These are phyloP conservation scores for Ctenochaetus hawaiiensis DNA, from an alignment of 2,797 vertebrate genomes.

Conservation along the genomic window DNA sequence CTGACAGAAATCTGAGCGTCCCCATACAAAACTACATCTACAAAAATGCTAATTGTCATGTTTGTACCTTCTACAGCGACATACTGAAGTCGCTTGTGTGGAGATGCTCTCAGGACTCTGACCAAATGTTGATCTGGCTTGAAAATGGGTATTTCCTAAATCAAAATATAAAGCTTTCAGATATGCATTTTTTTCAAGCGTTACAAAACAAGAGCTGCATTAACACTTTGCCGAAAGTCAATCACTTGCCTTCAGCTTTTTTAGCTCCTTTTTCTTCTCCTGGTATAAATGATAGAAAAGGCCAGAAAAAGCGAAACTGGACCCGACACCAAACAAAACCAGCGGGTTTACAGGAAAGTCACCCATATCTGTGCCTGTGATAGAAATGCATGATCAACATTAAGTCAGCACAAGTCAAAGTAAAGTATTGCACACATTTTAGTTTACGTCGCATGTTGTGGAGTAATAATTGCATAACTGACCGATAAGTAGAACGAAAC, in stretches of 20 bases:
- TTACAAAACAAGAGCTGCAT: not conserved
- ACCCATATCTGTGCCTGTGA: conserved; percentile 64
- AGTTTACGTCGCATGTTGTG: not conserved
- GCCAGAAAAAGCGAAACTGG: conserved; percentile 79
- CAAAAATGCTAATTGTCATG: not conserved
- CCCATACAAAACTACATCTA: not conserved
- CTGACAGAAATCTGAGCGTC: not conserved
- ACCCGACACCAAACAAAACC: conserved; percentile 75
- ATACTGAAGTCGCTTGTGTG: conserved; percentile 79
- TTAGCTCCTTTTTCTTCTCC: conserved; percentile 78
- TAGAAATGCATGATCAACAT: not conserved
- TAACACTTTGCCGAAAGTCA: not conserved
- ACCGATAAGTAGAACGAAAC: not conserved
- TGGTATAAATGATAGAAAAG: conserved; percentile 80
- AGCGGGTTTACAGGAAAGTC: conserved; percentile 69
- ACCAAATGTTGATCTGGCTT: conserved; percentile 80
- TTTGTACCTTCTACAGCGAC: conserved; percentile 85
- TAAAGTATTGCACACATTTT: not conserved
- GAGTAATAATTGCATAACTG: not conserved
- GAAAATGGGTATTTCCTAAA: conserved; percentile 83
- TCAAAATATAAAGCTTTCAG: not conserved
- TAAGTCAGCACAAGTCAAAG: not conserved
- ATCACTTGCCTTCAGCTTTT: conserved; percentile 69
- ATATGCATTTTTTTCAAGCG: too few relatives aligned
- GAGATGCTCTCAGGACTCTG: conserved; percentile 70